These are phyloP conservation scores for Temnothorax nylanderi DNA, from an alignment of 1,140 invertebrate genomes.

Conservation along the genomic window DNA sequence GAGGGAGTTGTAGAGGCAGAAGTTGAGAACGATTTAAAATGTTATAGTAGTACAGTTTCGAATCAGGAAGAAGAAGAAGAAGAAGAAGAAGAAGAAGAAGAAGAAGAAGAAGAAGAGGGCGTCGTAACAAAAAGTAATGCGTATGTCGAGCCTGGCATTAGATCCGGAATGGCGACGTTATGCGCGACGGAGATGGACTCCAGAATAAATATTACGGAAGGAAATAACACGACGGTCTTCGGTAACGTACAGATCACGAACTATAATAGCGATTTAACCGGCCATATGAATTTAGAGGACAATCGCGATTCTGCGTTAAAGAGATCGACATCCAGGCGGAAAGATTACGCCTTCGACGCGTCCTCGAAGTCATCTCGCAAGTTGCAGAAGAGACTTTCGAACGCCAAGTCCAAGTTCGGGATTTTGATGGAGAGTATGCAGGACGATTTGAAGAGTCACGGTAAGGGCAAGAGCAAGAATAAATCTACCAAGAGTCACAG, in stretches of 20 bases:
- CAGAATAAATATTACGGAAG: constrained; percentile 39
- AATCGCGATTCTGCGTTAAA: constrained; percentile 77
- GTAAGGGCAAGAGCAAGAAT: constrained; percentile 74
- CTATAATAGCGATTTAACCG: constrained; percentile 39
- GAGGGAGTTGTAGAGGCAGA: constrained; percentile 14
- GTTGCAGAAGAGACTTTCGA: constrained; percentile 69
- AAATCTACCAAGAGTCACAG: constrained; percentile 81
- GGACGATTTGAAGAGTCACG: constrained; percentile 54
- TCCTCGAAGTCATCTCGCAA: constrained; percentile 83
- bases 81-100: constrained; percentile 57
- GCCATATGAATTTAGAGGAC: constrained; percentile 77
- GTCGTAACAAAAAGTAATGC: constrained; percentile 50
- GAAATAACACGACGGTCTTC: constrained; percentile 57
- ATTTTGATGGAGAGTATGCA: not conserved
- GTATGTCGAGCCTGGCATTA: constrained; percentile 43
- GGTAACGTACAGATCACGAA: constrained; percentile 40
- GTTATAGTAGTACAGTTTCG: not conserved
- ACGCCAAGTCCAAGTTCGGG: constrained; percentile 52
- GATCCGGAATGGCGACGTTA: constrained; percentile 15
- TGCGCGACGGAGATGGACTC: constrained; percentile 25
- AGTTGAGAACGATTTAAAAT: constrained; percentile 24
- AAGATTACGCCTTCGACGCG: constrained; percentile 10
- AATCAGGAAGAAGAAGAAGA: constrained; percentile 58
- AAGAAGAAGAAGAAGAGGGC: constrained; percentile 59
- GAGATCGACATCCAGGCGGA: constrained; percentile 71